phyloP scores from a whole-genome alignment of 2,113 vertebrate genomes.

The Tor tambroides region DNA sequence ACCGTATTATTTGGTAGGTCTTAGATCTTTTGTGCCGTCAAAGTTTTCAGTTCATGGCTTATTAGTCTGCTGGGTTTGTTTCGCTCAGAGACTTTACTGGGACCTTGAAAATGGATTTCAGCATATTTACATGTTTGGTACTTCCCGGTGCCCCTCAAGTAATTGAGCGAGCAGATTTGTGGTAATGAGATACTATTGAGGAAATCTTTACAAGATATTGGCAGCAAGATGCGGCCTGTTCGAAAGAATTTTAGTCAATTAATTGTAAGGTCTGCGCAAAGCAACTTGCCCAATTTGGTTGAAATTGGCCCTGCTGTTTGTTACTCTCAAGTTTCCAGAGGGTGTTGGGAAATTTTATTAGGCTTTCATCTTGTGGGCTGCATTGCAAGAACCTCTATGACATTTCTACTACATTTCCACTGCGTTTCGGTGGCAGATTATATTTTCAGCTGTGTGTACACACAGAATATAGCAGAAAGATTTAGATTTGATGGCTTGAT shows the following conservation, averaged over 20 bases:
- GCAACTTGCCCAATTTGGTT: background rate
- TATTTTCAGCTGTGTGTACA: background rate
- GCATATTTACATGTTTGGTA: slow-evolving; percentile 2
- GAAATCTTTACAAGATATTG: slow-evolving; percentile 12
- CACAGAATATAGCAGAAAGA: slow-evolving; percentile 6
- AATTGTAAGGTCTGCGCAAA: background rate
- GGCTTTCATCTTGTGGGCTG: background rate
- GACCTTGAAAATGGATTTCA: background rate
- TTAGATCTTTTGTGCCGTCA: background rate
- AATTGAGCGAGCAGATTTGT: slow-evolving; percentile 7
- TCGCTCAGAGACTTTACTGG: background rate
- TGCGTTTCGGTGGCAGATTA: background rate
- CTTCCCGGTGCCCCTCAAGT: background rate
- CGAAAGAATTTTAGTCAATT: slow-evolving; percentile 11
- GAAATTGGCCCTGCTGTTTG: background rate
- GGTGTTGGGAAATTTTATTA: background rate
- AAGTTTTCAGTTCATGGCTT: slow-evolving; percentile 12
- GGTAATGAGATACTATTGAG: slow-evolving; percentile 18
- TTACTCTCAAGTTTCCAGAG: background rate
- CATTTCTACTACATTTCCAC: slow-evolving; percentile 9
- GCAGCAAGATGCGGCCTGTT: slow-evolving; percentile 8
- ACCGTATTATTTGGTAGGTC: background rate
- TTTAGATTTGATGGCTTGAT: slow-evolving; percentile 16
- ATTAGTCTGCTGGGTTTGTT: background rate
- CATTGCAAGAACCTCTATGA: background rate